Conservation (phyloP, 2,113 vertebrate genomes). For the Tonatia bakeri region DNA sequence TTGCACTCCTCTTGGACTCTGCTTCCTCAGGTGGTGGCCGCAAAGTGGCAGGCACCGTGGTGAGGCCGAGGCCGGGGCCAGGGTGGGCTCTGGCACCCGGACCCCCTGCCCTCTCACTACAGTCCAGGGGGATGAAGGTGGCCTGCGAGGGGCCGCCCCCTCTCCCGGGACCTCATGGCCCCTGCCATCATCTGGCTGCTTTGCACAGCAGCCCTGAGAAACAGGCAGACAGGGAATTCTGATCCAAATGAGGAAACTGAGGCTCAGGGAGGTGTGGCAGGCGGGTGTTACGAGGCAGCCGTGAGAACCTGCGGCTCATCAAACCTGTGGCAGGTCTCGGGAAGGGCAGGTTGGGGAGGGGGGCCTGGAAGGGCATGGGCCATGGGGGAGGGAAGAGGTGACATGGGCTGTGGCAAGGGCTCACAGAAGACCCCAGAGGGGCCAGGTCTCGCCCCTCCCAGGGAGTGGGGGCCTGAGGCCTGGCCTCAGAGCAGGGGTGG, state of each 20-base stretch:
- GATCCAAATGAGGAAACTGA: not conserved
- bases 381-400: no score
- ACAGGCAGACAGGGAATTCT: not conserved
- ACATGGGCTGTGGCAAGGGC: fast-evolving
- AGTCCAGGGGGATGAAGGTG: fast-evolving
- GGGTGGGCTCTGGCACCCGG: fast-evolving
- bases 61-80: not conserved
- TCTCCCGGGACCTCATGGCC: no score
- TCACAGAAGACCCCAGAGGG: not conserved
- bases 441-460: not conserved
- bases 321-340: not conserved
- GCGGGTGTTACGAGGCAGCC: fast-evolving
- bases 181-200: not conserved
- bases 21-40: not conserved
- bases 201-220: not conserved
- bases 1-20: not conserved
- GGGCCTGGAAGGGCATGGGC: not conserved
- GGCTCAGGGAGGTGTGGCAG: not conserved
- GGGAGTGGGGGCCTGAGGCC: not conserved
- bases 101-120: not conserved
- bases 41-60: fast-evolving
- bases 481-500: not conserved
- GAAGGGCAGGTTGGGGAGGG: not conserved
- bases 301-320: not conserved
- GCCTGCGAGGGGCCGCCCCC: not conserved